Base-by-base conservation (phyloP, 2,888 invertebrate genomes). In the Eueremaeus valkanovi region DNA sequence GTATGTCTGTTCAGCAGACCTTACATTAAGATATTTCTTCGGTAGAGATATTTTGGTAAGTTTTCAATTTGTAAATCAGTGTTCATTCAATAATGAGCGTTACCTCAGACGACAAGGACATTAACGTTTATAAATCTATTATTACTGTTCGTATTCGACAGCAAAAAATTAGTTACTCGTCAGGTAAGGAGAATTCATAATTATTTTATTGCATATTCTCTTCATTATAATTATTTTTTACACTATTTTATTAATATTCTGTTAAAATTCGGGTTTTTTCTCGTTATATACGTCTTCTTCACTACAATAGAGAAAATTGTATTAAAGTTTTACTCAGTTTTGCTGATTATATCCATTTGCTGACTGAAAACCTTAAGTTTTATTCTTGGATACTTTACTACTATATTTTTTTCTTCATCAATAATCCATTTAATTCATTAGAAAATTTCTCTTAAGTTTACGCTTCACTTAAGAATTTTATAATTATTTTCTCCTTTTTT, bases 361-460 rank as follows among this genome's bases (percentile, higher is more conserved):
- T 49, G 49, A 49, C 49, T 49, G n/a, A 49, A 49, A n/a, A n/a
- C n/a, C 49, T 49, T 11, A 49, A 40, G 42, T 8, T 2, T 45
- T 45, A 2, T 45, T 45, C 42, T 45, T 45, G 18, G 18, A 45
- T 11, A 16, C 18, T 49, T 49, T n/a, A n/a, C n/a, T n/a, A n/a
- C n/a, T 49, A 21, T 49, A 31, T 24, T 29, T 33, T 58, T 58
- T 58, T 29, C 21, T 33, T 63, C 29, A 63, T 63, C 63, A 63
- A 63, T 63, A 63, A 63, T 63, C 33, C 63, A 63, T 63, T 63
- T 63, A 36, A 63, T 63, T 63, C 33, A 63, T 63, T 63, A 58
- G 58, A 63, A 58, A 63, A 63, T 36, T 33, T 33, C 21, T 21
- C 21, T 13, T 63, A 33, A 63, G 33, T 63, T 63, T 63, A 36